Evolutionary conservation across 1,140 invertebrate genomes (phyloP), one percentile per base, ranked within the genome.

Genomic region (Hesperophylax magnus): DNA sequence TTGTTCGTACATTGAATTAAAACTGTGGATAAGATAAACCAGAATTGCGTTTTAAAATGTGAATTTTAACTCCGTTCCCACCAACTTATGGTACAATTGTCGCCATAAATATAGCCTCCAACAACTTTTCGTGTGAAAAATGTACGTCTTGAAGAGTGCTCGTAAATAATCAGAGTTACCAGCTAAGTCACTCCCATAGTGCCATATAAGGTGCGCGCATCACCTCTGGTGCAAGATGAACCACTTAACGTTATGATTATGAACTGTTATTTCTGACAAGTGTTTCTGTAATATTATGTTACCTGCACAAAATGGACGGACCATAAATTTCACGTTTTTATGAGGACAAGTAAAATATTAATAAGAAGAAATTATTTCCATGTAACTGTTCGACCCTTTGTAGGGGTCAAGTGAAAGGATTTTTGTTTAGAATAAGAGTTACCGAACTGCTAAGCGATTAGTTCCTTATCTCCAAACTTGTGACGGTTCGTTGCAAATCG

Each of bases 81-180:
- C 24, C 20, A 3, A 61, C 58, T 61, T n/a, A 22, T 67, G 31
- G 11, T 67, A n/a, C 63, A 67, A 67, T 67, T 67, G 63, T 67
- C 63, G 22, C 31, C 2, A 67, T 67, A 67, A 67, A 67, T 34
- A 67, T 27, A 17, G 63, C 22, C 39, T 22, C 63, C 22, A 27
- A 31, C 61, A 11, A 11, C n/a, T 67, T 31, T 67, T 15, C 63
- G 63, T 67, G 63, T 67, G 63, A 67, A 67, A 67, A 67, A 67
- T 67, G 63, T 34, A 17, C 15, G 9, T 34, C 9, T 31, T 31
- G 63, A 31, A 39, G 63, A 75, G 54, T 47, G 22, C 20, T 78
- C 76, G 80, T 81, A 81, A 81, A 81, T 78, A 81, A 14, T 78
- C 47, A 75, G 75, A 74, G 54, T 34, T 54, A 78, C 65, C 80